phyloP scores from a whole-genome alignment of 2,113 vertebrate genomes.

The Lampris incognitus region DNA sequence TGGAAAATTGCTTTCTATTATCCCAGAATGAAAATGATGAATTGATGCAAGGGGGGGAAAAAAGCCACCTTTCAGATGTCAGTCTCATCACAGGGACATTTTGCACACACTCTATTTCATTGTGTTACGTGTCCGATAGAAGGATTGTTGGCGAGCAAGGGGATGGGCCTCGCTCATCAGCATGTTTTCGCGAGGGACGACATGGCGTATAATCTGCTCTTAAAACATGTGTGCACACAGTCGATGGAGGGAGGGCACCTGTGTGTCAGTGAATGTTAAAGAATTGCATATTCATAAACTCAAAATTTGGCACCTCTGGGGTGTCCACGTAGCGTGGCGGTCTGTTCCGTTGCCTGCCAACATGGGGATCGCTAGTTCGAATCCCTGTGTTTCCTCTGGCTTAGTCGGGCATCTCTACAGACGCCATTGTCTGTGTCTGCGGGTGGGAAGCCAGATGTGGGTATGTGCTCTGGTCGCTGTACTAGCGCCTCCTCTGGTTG shows the following conservation, averaged over 20 bases:
- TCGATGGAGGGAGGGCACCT: constrained; percentile 15
- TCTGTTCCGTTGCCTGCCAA: too few species aligned
- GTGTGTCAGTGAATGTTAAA: constrained; percentile 13
- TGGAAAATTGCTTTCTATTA: constrained; percentile 79
- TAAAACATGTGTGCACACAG: constrained; percentile 42
- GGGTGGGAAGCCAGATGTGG: too few species aligned
- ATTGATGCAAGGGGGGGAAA: constrained; percentile 49
- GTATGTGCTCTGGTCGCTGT: too few species aligned
- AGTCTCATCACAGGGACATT: constrained; percentile 62
- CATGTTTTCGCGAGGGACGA: constrained; percentile 49
- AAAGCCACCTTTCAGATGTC: constrained; percentile 67
- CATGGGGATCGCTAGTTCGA: too few species aligned
- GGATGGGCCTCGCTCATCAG: constrained; percentile 62
- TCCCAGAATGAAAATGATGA: constrained; percentile 73
- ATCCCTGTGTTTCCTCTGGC: too few species aligned
- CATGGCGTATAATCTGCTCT: constrained; percentile 55
- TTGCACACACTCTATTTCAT: constrained; percentile 64
- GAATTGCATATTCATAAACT: constrained; percentile 23
- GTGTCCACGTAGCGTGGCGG: too few species aligned
- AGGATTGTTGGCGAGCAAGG: constrained; percentile 63
- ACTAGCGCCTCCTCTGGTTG: too few species aligned
- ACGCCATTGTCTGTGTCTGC: too few species aligned
- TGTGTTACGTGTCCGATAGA: constrained; percentile 58
- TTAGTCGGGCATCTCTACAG: too few species aligned
- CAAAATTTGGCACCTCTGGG: constrained; percentile 31